Conservation (phyloP, 2,888 invertebrate genomes). For the Unio delphinus region DNA sequence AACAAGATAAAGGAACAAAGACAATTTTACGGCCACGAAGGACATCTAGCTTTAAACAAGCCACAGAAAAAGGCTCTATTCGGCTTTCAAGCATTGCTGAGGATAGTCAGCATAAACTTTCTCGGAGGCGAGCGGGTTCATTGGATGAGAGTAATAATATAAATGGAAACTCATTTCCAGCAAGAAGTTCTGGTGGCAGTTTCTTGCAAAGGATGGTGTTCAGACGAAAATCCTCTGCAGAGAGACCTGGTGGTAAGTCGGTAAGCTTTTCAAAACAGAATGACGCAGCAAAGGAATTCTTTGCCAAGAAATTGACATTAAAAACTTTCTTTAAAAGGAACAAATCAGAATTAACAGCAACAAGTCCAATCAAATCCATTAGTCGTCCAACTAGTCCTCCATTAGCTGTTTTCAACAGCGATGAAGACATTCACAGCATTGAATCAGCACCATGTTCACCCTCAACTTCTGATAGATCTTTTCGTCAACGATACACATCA, state of each 20-base stretch:
- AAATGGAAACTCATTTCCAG: slow-evolving; percentile 12
- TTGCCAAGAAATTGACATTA: slow-evolving; percentile 40
- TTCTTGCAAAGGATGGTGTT: slow-evolving; percentile 56
- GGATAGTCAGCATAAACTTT: slow-evolving; percentile 15
- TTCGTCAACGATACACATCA: slow-evolving; percentile 43
- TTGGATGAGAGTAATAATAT: slow-evolving; percentile 17
- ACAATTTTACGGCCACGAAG: slow-evolving; percentile 27
- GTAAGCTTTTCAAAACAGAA: slow-evolving; percentile 25
- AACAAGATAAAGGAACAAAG: slow-evolving; percentile 21
- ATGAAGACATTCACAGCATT: slow-evolving; percentile 38
- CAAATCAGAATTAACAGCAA: slow-evolving; percentile 31
- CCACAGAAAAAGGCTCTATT: slow-evolving; percentile 33
- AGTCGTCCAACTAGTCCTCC: slow-evolving; percentile 36
- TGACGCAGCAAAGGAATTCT: slow-evolving; percentile 40
- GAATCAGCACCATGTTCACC: slow-evolving; percentile 48
- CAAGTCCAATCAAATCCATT: slow-evolving; percentile 20
- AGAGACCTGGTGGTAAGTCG: slow-evolving; percentile 25
- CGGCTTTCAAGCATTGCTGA: slow-evolving; percentile 25
- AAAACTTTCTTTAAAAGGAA: slow-evolving; percentile 41
- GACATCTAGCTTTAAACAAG: slow-evolving; percentile 47
- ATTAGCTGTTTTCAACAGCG: slow-evolving; percentile 40
- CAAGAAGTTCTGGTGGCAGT: slow-evolving; percentile 25
- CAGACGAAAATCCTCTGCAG: slow-evolving; percentile 48
- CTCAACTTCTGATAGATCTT: slow-evolving; percentile 26
- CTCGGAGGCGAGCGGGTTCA: slow-evolving; percentile 14